Evolutionary conservation across 2,113 vertebrate species (phyloP).

Genomic region (Paedocypris sp.): DNA sequence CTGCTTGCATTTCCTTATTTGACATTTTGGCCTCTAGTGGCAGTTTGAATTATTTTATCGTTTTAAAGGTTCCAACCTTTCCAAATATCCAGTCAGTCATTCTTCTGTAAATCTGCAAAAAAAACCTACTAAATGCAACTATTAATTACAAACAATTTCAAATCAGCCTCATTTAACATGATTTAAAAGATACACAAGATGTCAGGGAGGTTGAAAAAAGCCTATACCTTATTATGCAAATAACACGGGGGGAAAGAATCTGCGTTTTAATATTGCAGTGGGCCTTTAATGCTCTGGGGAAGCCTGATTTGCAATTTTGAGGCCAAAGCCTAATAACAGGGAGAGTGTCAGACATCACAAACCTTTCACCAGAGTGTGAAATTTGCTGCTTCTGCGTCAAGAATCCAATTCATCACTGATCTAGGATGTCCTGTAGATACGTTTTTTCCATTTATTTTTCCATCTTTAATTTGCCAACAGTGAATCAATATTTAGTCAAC

Average conservation of each 20-base stretch:
- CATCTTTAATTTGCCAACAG: conserved; percentile 63
- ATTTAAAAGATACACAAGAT: background rate
- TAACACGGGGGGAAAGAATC: background rate
- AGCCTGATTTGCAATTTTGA: conserved; percentile 16
- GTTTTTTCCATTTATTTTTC: conserved; percentile 67
- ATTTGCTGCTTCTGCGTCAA: conserved; percentile 36
- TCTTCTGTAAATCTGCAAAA: no score
- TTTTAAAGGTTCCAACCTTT: no score
- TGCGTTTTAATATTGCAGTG: background rate
- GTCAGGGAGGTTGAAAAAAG: no score
- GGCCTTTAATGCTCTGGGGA: background rate
- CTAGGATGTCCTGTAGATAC: conserved; percentile 68
- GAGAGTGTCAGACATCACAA: conserved; percentile 37
- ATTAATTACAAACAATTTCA: no score
- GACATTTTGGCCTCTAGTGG: no score
- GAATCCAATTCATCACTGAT: conserved; percentile 53
- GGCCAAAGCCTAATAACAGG: conserved; percentile 12
- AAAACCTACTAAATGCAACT: no score
- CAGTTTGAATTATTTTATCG: no score
- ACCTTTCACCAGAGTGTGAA: conserved; percentile 35
- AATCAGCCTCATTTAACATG: no score
- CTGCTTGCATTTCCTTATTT: no score
- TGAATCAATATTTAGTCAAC: conserved; percentile 66
- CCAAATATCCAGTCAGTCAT: no score
- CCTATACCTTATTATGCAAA: background rate